phyloP scores from a whole-genome alignment of 35 echinoderm and acorn worm species.

The Ophioderma brevispina region DNA sequence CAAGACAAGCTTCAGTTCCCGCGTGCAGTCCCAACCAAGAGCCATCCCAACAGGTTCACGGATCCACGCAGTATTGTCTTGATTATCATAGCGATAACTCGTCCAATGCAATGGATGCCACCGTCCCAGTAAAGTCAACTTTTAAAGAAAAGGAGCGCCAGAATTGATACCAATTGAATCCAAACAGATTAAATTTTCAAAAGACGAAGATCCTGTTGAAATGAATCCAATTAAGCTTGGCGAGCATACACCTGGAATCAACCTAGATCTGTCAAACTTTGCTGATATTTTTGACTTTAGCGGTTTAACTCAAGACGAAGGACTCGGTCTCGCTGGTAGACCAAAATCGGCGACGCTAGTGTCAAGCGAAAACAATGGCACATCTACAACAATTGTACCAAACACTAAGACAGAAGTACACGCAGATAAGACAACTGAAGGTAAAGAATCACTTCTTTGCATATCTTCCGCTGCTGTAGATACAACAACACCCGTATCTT shows the following conservation, averaged over 20 bases:
- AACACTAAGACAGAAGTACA: background rate
- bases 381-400: constrained; percentile 26
- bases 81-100: too few relatives aligned
- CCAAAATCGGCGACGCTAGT: constrained; percentile 73
- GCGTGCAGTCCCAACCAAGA: background rate
- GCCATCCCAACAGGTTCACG: too few relatives aligned
- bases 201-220: too few relatives aligned
- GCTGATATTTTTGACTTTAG: constrained; percentile 91
- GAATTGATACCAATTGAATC: constrained; percentile 54
- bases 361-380: constrained; percentile 47
- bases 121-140: background rate
- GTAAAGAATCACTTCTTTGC: background rate
- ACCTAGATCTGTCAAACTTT: constrained; percentile 83
- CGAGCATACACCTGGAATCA: constrained; percentile 80
- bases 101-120: background rate
- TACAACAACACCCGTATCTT: background rate
- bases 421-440: background rate
- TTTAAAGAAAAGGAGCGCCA: constrained; percentile 69
- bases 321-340: constrained; percentile 68
- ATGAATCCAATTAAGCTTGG: constrained; percentile 56
- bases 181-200: constrained; percentile 25
- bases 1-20: background rate
- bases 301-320: constrained; percentile 49
- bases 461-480: background rate
- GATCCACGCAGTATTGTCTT: background rate